These are phyloP conservation scores for Bombyx mori DNA, from an alignment of 1,140 invertebrate genomes.

Conservation along the genomic window ASM3026992v2 NC_085116.1:8615501-8616000, in stretches of 20 bases:
- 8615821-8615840: conserved; percentile 80
- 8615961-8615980: conserved; percentile 75
- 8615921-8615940: conserved; percentile 79
- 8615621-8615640: conserved; percentile 1
- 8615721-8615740: conserved; percentile 76
- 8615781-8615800: conserved; percentile 75
- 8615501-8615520: conserved; percentile 77
- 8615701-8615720: conserved; percentile 23
- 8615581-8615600: conserved; percentile 77
- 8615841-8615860: conserved; percentile 80
- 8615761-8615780: conserved; percentile 75
- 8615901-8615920: conserved; percentile 82
- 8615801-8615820: conserved; percentile 77
- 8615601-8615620: conserved; percentile 72
- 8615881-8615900: conserved; percentile 81
- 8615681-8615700: conserved; percentile 12
- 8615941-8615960: conserved; percentile 77
- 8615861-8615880: conserved; percentile 79
- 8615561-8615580: conserved; percentile 72
- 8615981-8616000: conserved; percentile 75
- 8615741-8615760: conserved; percentile 83
- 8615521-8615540: conserved; percentile 74
- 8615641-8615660: background rate
- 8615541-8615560: conserved; percentile 77
- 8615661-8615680: too few relatives aligned